Percentiles rank a stretch among this genome's conserved stretches.
These are phyloP conservation scores for Drosophila neocordata DNA, from an alignment of 1,140 invertebrate genomes.

Conservation along the genomic window DNA sequence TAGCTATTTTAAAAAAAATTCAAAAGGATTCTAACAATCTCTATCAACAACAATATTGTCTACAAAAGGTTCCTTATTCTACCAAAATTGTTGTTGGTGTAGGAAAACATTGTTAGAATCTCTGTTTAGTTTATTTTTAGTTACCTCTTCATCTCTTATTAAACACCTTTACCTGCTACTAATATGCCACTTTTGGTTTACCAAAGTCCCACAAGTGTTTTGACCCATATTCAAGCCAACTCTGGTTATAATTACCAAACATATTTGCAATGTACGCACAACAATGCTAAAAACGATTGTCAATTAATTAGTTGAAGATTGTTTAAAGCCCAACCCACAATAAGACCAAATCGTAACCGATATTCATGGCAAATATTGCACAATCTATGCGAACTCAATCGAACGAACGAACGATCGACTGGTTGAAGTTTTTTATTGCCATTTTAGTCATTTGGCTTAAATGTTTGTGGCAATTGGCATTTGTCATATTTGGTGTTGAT, in stretches of 20 bases:
- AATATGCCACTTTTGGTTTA: background rate
- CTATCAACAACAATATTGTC: no score
- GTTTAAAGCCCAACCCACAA: conserved; percentile 38
- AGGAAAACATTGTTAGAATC: no score
- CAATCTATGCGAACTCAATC: conserved; percentile 37
- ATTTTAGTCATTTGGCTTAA: conserved; percentile 62
- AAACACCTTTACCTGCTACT: no score
- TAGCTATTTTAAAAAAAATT: no score
- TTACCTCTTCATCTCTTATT: no score
- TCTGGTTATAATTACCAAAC: conserved; percentile 24
- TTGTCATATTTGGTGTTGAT: conserved; percentile 72
- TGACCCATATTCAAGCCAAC: conserved; percentile 39
- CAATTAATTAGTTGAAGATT: conserved; percentile 34
- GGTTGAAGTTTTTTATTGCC: conserved; percentile 55
- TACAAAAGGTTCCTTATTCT: no score
- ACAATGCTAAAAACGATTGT: conserved; percentile 38
- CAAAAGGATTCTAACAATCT: no score
- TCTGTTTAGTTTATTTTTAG: no score
- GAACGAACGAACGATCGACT: conserved; percentile 8
- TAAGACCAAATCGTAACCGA: conserved; percentile 16
- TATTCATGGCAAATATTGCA: conserved; percentile 54
- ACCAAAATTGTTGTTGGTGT: no score
- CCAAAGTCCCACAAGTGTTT: conserved; percentile 43
- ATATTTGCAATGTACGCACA: conserved; percentile 38
- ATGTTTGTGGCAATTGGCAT: conserved; percentile 74